A percentile compares a stretch with the other conserved stretches of the same genome.
phyloP scores from a whole-genome alignment of 2,888 invertebrate species.

The Dasypolia templi region DNA sequence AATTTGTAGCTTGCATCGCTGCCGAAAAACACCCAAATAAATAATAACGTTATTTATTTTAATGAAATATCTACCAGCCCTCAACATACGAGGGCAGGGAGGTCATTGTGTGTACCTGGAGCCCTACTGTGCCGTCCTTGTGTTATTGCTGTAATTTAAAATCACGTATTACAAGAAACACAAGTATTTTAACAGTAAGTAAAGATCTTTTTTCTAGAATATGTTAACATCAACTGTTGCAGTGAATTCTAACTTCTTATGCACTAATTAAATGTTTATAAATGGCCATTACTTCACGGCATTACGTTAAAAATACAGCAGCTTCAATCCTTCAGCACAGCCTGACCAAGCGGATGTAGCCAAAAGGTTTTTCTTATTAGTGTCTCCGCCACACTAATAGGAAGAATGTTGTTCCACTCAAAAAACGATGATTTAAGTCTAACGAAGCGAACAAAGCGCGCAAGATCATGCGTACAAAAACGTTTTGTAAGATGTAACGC shows the following conservation, averaged over 20 bases:
- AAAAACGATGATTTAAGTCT: constrained; percentile 53
- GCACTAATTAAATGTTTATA: constrained; percentile 19
- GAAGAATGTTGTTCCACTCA: constrained; percentile 50
- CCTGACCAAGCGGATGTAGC: constrained; percentile 43
- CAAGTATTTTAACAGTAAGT: constrained; percentile 23
- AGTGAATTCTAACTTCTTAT: not conserved
- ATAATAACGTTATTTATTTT: constrained; percentile 88
- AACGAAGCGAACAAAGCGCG: constrained; percentile 64
- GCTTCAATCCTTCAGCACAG: constrained; percentile 17
- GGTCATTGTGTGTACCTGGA: constrained; percentile 70
- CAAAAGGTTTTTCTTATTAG: constrained; percentile 55
- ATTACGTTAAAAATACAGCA: constrained; percentile 9
- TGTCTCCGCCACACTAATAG: constrained; percentile 48
- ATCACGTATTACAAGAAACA: constrained; percentile 46
- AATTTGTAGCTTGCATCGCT: constrained; percentile 89
- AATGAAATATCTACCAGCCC: constrained; percentile 81
- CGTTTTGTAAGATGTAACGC: constrained; percentile 65
- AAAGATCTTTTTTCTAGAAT: not conserved
- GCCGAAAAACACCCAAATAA: constrained; percentile 85
- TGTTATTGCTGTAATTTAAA: constrained; percentile 68
- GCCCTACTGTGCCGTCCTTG: constrained; percentile 67
- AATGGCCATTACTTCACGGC: not conserved
- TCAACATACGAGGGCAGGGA: constrained; percentile 65
- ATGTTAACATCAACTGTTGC: constrained; percentile 5
- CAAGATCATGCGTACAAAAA: constrained; percentile 67